Evolutionary conservation across 2,888 invertebrate genomes (phyloP).

Genomic region (Onchidella celtica): DNA sequence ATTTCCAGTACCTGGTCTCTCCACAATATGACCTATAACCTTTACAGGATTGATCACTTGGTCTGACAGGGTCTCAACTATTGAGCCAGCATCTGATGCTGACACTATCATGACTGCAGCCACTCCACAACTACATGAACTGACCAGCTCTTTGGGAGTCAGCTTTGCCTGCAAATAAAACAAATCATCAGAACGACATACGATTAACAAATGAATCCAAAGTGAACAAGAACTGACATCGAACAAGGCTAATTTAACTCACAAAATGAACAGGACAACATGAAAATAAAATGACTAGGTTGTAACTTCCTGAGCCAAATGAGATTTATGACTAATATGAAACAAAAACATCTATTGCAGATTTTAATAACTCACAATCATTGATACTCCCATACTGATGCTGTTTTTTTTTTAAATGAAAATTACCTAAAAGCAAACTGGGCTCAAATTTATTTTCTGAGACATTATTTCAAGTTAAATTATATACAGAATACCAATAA

Average conservation of each 20-base stretch:
- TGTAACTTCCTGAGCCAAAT: not conserved
- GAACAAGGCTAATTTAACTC: not conserved
- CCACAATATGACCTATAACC: constrained; percentile 28
- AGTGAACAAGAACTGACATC: not conserved
- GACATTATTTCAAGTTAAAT: too few species aligned
- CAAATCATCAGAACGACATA: too few species aligned
- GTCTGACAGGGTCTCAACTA: constrained; percentile 9
- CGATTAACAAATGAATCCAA: not conserved
- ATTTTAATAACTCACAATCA: too few species aligned
- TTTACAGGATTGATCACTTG: constrained; percentile 4
- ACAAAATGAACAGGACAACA: not conserved
- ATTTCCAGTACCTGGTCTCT: not conserved
- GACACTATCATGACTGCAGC: constrained; percentile 30
- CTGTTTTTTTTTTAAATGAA: too few species aligned
- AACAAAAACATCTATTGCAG: too few species aligned
- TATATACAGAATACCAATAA: too few species aligned
- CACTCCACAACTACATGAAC: constrained; percentile 35
- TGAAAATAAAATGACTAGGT: not conserved
- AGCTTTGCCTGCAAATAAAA: constrained; percentile 32
- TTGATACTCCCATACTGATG: too few species aligned
- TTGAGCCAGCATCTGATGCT: not conserved
- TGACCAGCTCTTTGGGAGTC: constrained; percentile 10
- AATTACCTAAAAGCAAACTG: too few species aligned
- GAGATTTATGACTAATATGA: not conserved
- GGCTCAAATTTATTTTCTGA: too few species aligned